Conservation (phyloP, 2,797 vertebrate species). For the Acanthurus leucopareius region DNA sequence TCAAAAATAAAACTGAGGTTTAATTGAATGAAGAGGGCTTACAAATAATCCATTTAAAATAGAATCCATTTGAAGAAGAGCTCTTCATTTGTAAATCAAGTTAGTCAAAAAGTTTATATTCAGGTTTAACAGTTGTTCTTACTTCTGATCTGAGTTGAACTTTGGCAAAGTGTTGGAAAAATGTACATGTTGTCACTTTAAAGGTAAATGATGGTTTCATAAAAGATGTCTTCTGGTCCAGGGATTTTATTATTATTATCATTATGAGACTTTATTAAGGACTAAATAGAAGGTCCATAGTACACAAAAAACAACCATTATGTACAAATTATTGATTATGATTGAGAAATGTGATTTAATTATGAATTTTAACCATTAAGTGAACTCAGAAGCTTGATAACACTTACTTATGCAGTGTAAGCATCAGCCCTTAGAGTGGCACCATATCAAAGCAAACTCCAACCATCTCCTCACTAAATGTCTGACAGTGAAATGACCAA, state of each 20-base stretch:
- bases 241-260: too few relatives aligned
- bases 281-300: too few relatives aligned
- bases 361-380: conserved; percentile 8
- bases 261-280: too few relatives aligned
- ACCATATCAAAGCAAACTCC: conserved; percentile 52
- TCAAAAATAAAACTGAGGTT: conserved; percentile 26
- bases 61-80: conserved; percentile 13
- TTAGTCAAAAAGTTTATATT: neutral
- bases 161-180: neutral
- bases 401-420: conserved; percentile 71
- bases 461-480: conserved; percentile 40
- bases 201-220: conserved; percentile 8
- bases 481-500: conserved; percentile 69
- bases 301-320: too few relatives aligned
- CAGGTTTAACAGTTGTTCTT: too few relatives aligned
- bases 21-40: neutral
- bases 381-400: conserved; percentile 53
- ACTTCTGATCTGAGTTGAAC: neutral
- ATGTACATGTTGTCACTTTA: neutral
- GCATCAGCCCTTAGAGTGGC: conserved; percentile 43
- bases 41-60: neutral
- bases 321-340: too few relatives aligned
- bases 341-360: neutral
- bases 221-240: neutral
- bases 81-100: neutral